phyloP scores from a whole-genome alignment of 2,797 vertebrate genomes.

The Gymnoscopelus braueri region DNA sequence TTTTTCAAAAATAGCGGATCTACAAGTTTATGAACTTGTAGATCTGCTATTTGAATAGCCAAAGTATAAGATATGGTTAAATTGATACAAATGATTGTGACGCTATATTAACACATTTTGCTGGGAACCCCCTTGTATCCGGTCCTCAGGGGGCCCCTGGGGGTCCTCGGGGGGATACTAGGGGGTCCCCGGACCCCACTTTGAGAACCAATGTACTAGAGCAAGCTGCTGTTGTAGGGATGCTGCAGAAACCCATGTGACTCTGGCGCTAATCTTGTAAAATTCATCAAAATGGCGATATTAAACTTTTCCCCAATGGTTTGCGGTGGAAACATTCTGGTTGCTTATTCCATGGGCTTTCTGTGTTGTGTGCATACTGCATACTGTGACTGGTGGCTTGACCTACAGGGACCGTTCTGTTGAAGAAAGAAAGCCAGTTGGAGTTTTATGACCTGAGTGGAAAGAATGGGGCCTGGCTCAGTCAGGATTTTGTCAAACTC shows the following conservation, averaged over 20 bases:
- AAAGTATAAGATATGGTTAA: no score
- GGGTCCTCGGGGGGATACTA: no score
- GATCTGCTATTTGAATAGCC: no score
- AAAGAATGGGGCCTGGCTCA: slow-evolving; percentile 74
- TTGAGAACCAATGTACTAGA: not conserved
- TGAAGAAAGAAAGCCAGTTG: slow-evolving; percentile 55
- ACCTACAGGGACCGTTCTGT: slow-evolving; percentile 62
- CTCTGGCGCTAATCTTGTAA: slow-evolving; percentile 8
- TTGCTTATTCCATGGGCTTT: slow-evolving; percentile 62
- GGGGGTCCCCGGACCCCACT: no score
- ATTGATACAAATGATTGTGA: no score
- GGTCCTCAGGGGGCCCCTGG: no score
- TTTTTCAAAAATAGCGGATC: no score
- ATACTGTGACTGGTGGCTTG: slow-evolving; percentile 51
- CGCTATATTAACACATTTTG: no score
- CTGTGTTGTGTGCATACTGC: slow-evolving; percentile 34
- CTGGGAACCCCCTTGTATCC: no score
- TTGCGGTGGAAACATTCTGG: slow-evolving; percentile 60
- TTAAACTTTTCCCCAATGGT: slow-evolving; percentile 54
- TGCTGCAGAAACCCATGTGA: not conserved
- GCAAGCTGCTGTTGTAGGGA: not conserved
- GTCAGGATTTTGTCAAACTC: slow-evolving; percentile 71
- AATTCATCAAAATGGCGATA: slow-evolving; percentile 46
- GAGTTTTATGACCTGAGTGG: slow-evolving; percentile 76
- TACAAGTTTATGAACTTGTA: no score